Percentiles rank a stretch among this genome's conserved stretches.
phyloP scores from a whole-genome alignment of 2,113 vertebrate species.

The Paracanthobrama guichenoti region DNA sequence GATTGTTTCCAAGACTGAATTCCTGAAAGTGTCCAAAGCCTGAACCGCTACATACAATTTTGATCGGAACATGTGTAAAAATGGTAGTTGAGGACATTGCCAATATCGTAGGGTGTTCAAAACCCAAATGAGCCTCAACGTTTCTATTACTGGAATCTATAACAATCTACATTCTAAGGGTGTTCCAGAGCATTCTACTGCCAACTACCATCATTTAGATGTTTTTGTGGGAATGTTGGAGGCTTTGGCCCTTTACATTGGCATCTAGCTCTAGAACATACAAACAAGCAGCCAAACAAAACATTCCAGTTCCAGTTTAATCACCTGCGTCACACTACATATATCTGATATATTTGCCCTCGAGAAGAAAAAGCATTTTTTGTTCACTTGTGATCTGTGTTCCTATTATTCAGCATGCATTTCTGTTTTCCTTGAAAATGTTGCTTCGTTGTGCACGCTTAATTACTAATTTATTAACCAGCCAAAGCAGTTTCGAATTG shows the following conservation, averaged over 20 bases:
- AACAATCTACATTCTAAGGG: constrained; percentile 10
- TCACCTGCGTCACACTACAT: constrained; percentile 2
- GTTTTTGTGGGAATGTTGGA: constrained; percentile 3
- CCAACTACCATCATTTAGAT: background rate
- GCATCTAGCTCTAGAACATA: background rate
- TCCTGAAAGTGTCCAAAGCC: background rate
- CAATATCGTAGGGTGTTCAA: background rate
- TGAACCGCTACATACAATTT: background rate
- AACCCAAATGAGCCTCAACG: background rate
- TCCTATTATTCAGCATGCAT: constrained; percentile 4
- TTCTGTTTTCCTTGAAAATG: background rate
- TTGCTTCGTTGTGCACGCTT: background rate
- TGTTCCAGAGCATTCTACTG: background rate
- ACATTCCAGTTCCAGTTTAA: constrained; percentile 3
- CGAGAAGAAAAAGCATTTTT: background rate
- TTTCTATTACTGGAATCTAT: background rate
- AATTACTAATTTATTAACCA: constrained; percentile 1
- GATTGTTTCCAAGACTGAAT: background rate
- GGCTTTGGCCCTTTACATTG: background rate
- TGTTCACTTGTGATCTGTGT: background rate
- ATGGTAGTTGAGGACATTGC: background rate
- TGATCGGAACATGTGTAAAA: background rate
- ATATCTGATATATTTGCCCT: constrained; percentile 1
- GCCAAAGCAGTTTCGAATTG: background rate
- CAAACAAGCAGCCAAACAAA: constrained; percentile 4